Conservation (phyloP, 1,140 invertebrate genomes). For the Rhynchophorus ferrugineus region DNA sequence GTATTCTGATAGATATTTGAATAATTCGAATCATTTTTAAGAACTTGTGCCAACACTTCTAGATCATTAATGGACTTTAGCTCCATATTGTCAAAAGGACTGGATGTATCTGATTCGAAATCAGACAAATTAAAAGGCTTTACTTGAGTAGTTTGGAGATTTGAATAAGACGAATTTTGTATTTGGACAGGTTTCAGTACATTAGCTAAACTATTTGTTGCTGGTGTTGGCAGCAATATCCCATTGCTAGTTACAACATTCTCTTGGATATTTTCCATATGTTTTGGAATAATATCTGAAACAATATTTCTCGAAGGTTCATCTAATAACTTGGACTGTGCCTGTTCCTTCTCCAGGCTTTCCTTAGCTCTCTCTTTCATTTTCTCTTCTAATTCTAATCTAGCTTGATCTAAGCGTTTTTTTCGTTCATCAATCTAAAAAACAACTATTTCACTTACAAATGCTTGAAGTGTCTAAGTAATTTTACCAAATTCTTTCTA, state of each 20-base stretch:
- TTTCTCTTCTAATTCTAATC: slow-evolving; percentile 39
- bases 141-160: background rate
- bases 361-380: slow-evolving; percentile 44
- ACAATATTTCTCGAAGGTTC: slow-evolving; percentile 23
- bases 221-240: slow-evolving; percentile 31
- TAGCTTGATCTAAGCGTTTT: slow-evolving; percentile 45
- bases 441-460: background rate
- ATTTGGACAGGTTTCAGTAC: slow-evolving; percentile 35
- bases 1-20: slow-evolving; percentile 3
- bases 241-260: slow-evolving; percentile 22
- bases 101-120: slow-evolving; percentile 83
- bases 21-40: slow-evolving; percentile 38
- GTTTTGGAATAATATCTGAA: slow-evolving; percentile 29
- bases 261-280: background rate
- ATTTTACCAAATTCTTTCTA: slow-evolving; percentile 39
- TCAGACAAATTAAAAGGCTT: slow-evolving; percentile 47
- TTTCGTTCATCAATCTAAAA: slow-evolving; percentile 44
- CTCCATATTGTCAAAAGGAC: slow-evolving; percentile 85
- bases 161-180: slow-evolving; percentile 10
- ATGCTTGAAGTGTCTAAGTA: background rate
- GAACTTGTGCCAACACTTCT: slow-evolving; percentile 71
- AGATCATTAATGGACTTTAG: slow-evolving; percentile 85
- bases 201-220: slow-evolving; percentile 23
- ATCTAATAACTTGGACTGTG: slow-evolving; percentile 47
- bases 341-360: slow-evolving; percentile 39